phyloP scores from a whole-genome alignment of 2,797 vertebrate genomes.

The Adelosebastes latens region DNA sequence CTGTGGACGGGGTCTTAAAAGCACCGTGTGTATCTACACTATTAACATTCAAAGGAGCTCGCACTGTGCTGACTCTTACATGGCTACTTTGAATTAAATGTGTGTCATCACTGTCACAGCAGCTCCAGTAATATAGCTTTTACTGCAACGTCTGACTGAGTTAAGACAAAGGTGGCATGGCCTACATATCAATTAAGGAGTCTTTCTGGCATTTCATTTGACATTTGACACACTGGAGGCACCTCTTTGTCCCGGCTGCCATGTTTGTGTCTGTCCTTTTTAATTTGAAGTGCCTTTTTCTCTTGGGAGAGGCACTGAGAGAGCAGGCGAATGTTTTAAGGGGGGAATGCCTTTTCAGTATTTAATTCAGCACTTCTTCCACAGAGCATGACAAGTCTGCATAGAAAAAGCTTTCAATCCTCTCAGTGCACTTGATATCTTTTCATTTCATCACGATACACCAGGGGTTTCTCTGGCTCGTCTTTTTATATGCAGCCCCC shows the following conservation, averaged over 20 bases:
- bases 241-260: constrained; percentile 33
- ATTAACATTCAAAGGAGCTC: constrained; percentile 65
- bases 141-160: constrained; percentile 5
- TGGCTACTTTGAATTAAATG: constrained; percentile 61
- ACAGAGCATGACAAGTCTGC: constrained; percentile 35
- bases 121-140: constrained; percentile 13
- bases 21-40: constrained; percentile 35
- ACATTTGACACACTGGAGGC: constrained; percentile 40
- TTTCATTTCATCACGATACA: constrained; percentile 41
- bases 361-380: constrained; percentile 56
- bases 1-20: constrained; percentile 50
- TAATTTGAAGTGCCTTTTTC: constrained; percentile 42
- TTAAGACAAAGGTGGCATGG: constrained; percentile 25
- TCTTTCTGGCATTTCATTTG: constrained; percentile 44
- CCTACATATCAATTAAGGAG: constrained; percentile 44
- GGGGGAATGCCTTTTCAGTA: constrained; percentile 26
- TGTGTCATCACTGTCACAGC: constrained; percentile 53
- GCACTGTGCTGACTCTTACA: constrained; percentile 28
- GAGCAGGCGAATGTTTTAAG: constrained; percentile 26
- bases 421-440: constrained; percentile 31
- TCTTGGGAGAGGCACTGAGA: constrained; percentile 17
- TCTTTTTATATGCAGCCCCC: constrained; percentile 42
- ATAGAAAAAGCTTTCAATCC: constrained; percentile 47
- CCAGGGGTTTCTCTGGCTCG: constrained; percentile 37
- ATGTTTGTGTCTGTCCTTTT: constrained; percentile 44